These are phyloP conservation scores for Laticauda colubrina DNA, from an alignment of 2,113 vertebrate genomes.

Conservation along the genomic window DNA sequence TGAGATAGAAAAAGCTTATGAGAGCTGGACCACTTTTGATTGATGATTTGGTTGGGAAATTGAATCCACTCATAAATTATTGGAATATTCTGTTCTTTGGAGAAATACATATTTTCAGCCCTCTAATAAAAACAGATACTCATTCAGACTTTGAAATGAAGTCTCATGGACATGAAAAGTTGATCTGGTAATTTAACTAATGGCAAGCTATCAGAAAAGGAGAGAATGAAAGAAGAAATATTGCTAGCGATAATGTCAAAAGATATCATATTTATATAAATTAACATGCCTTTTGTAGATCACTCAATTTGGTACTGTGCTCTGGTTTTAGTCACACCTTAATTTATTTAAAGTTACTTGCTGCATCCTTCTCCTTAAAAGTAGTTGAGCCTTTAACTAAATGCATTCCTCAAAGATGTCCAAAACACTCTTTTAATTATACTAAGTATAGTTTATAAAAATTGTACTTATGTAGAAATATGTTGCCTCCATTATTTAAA, in stretches of 20 bases:
- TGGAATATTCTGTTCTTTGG: conserved; percentile 9
- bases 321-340: neutral
- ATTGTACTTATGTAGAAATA: neutral
- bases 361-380: neutral
- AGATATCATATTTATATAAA: neutral
- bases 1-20: conserved; percentile 22
- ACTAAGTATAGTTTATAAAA: neutral
- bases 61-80: conserved; percentile 25
- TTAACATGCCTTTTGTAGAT: conserved; percentile 5
- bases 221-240: neutral
- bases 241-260: conserved; percentile 12
- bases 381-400: neutral
- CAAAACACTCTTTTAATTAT: conserved; percentile 1
- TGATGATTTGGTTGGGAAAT: conserved; percentile 15
- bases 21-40: neutral
- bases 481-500: conserved; percentile 8
- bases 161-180: neutral
- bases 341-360: neutral
- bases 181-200: neutral
- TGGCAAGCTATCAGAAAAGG: neutral
- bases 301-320: neutral
- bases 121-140: neutral
- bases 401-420: neutral
- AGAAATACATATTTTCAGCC: conserved; percentile 7
- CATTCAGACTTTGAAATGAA: neutral